Conservation (phyloP, 1,140 invertebrate genomes). For the Hyposmocoma kahamanoa region DNA sequence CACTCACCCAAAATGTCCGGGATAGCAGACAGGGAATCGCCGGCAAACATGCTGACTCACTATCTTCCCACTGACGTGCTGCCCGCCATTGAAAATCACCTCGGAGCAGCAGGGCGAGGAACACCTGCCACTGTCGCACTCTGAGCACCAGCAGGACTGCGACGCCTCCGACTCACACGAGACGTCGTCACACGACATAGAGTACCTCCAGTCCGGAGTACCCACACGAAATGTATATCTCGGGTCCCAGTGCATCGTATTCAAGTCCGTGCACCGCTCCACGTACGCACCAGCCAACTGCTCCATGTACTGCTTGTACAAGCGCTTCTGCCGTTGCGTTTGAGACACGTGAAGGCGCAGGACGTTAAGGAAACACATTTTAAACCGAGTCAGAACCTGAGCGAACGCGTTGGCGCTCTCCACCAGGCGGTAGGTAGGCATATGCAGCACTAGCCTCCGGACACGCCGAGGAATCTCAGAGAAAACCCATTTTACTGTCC, state of each 20-base stretch:
- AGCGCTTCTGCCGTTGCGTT: constrained; percentile 63
- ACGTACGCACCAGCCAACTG: constrained; percentile 61
- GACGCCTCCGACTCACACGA: constrained; percentile 43
- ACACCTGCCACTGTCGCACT: constrained; percentile 59
- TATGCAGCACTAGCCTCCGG: constrained; percentile 22
- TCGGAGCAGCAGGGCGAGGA: constrained; percentile 68
- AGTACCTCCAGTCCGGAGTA: constrained; percentile 50
- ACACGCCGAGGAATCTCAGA: constrained; percentile 26
- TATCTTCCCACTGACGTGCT: constrained; percentile 57
- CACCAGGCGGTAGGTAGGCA: constrained; percentile 35
- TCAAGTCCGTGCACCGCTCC: constrained; percentile 50
- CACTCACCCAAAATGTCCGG: constrained; percentile 61
- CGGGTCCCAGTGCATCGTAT: constrained; percentile 32
- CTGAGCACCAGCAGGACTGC: constrained; percentile 40
- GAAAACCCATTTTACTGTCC: constrained; percentile 28
- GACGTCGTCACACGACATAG: constrained; percentile 37
- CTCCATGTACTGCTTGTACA: constrained; percentile 71
- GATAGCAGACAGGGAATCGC: constrained; percentile 48
- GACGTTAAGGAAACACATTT: constrained; percentile 70
- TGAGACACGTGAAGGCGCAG: constrained; percentile 65
- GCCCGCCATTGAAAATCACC: constrained; percentile 68
- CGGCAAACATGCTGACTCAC: constrained; percentile 31
- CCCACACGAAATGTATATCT: constrained; percentile 35
- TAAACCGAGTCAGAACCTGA: constrained; percentile 27
- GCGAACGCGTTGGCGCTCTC: constrained; percentile 21